Base-by-base conservation (phyloP, 2,888 invertebrate species). In the Syritta pipiens region DNA sequence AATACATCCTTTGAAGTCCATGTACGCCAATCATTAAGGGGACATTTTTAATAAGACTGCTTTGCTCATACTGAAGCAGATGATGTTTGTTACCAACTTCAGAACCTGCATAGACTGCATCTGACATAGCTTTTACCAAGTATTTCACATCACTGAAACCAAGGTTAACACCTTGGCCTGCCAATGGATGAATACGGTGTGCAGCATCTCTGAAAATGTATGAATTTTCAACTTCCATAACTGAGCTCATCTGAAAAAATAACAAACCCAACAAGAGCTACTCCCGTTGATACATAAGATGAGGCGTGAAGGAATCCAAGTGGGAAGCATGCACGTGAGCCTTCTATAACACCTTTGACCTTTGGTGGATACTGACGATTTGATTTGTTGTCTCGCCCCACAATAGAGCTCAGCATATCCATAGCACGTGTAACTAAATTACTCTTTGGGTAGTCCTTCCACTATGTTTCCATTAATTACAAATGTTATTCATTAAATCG, bases 151-250 rank as follows among this genome's bases (percentile, higher is more conserved):
- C 99, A 4, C 97, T 96, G 87, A 99, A 97, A 1, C 99, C 99
- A 42, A 99, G 90, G 90, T 99, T 99, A 0, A 98, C 97, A 4
- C 99, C 99, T 89, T 98, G 98, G 0, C 99, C 99, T 30, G 99
- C 99, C 82, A 99, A 88, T 0, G 99, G 99, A 89, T 99, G 99
- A 14, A 99, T 92, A 82, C 97, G 91, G 89, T 98, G 95, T 0
- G 96, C 94, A 37, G 96, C 95, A 88, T 96, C 96, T 0, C 95
- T 95, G 84, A 28, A 88, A 84, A 81, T 51, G 55, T 79, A 68
- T 42, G 68, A 24, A 40, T 53, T 9, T 12, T 22, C 5, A 35
- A 24, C 5, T 20, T 28, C 24, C n/a, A n/a, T n/a, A n/a, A n/a
- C n/a, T n/a, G n/a, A n/a, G n/a, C n/a, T n/a, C 1, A 14, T 14